Percentiles rank a stretch among this genome's conserved stretches.
Evolutionary conservation across 2,113 vertebrate species (phyloP).

Genomic region (Leptobrachium ailaonicum): DNA sequence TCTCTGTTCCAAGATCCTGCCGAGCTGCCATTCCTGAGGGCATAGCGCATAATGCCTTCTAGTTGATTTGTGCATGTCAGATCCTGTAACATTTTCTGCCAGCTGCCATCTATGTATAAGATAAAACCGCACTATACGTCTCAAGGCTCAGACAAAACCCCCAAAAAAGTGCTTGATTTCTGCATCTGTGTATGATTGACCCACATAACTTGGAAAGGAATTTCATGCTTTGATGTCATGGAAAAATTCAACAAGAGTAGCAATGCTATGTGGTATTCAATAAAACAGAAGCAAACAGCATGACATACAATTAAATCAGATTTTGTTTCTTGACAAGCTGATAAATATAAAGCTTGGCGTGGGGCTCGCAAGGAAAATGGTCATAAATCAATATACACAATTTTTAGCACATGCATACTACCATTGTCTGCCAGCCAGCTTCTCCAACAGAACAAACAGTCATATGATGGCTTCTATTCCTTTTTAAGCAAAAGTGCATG

Average conservation of each 20-base stretch:
- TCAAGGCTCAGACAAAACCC: background rate
- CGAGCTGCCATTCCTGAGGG: no score
- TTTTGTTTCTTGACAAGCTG: background rate
- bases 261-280: background rate
- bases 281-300: background rate
- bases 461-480: no score
- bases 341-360: background rate
- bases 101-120: no score
- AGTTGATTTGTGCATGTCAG: no score
- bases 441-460: no score
- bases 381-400: background rate
- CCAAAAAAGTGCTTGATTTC: background rate
- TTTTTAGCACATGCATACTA: no score
- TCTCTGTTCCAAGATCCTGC: no score
- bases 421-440: no score
- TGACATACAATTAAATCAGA: background rate
- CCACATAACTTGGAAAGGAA: background rate
- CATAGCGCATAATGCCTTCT: no score
- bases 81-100: no score
- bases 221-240: background rate
- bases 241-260: background rate
- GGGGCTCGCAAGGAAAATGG: background rate
- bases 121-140: no score
- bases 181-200: background rate
- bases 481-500: no score